Conservation (phyloP, 2,888 invertebrate species). For the Altica lythri region DNA sequence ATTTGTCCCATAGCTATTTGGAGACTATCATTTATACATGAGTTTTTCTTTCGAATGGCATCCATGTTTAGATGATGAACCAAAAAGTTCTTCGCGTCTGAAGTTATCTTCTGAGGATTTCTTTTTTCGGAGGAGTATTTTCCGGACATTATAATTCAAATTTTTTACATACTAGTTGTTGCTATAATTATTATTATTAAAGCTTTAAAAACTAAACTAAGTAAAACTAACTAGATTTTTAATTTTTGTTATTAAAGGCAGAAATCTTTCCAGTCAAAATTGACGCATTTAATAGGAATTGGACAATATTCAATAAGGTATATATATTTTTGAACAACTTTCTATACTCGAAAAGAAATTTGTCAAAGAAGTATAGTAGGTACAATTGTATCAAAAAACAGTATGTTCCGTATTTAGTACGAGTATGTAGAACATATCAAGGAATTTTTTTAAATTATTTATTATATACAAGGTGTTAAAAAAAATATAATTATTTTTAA, state of each 20-base stretch:
- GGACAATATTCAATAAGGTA: conserved; percentile 23
- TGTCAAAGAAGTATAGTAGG: conserved; percentile 21
- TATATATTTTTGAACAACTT: conserved; percentile 24
- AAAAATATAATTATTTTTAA: too few relatives aligned
- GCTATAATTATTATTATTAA: too few relatives aligned
- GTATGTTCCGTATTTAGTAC: conserved; percentile 17
- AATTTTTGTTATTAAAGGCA: conserved; percentile 1
- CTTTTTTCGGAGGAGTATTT: too few relatives aligned
- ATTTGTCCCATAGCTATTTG: too few relatives aligned
- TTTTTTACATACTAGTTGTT: too few relatives aligned
- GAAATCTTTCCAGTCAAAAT: conserved; percentile 5
- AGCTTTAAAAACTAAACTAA: too few relatives aligned
- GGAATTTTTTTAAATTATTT: neutral
- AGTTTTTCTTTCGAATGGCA: too few relatives aligned
- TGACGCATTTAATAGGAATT: conserved; percentile 13
- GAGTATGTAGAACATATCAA: conserved; percentile 23
- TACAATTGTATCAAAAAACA: conserved; percentile 23
- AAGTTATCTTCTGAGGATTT: too few relatives aligned
- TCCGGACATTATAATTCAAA: too few relatives aligned
- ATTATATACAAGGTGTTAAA: neutral
- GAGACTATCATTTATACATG: too few relatives aligned
- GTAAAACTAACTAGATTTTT: conserved; percentile 6
- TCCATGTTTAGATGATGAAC: too few relatives aligned
- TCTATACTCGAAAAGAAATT: conserved; percentile 17
- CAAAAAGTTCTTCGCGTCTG: too few relatives aligned